phyloP scores from a whole-genome alignment of 2,888 invertebrate species.

The Scaptomyza polygonia region DNA sequence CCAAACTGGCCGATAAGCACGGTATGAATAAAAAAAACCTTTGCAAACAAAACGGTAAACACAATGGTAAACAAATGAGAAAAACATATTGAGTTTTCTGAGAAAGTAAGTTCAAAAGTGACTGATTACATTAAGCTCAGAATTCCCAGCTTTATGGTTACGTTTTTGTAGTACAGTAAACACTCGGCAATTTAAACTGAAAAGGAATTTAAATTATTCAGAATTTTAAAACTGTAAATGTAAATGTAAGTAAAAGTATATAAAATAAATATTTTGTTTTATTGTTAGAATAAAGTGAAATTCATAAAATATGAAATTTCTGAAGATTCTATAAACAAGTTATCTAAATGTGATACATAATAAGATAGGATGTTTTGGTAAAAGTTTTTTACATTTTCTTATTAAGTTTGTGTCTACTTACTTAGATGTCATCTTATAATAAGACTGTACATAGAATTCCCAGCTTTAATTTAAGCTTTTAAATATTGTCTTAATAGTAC shows the following conservation, averaged over 20 bases:
- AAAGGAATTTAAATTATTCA: neutral
- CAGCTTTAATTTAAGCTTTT: neutral
- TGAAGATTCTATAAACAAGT: no score
- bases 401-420: neutral
- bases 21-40: constrained; percentile 28
- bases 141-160: constrained; percentile 34
- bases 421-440: neutral
- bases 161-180: neutral
- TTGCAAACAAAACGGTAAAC: constrained; percentile 42
- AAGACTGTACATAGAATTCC: neutral
- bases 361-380: no score
- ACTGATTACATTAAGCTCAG: constrained; percentile 20
- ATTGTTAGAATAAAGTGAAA: no score
- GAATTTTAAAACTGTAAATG: no score
- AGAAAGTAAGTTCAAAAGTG: constrained; percentile 43
- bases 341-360: neutral
- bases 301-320: neutral
- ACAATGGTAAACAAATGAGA: constrained; percentile 46
- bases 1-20: constrained; percentile 37
- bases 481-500: neutral
- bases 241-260: no score
- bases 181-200: neutral
- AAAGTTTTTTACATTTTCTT: neutral
- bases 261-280: no score
- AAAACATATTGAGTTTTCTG: constrained; percentile 36